Evolutionary conservation across 2,797 vertebrate genomes (phyloP).

Genomic region (Helarctos malayanus): DNA sequence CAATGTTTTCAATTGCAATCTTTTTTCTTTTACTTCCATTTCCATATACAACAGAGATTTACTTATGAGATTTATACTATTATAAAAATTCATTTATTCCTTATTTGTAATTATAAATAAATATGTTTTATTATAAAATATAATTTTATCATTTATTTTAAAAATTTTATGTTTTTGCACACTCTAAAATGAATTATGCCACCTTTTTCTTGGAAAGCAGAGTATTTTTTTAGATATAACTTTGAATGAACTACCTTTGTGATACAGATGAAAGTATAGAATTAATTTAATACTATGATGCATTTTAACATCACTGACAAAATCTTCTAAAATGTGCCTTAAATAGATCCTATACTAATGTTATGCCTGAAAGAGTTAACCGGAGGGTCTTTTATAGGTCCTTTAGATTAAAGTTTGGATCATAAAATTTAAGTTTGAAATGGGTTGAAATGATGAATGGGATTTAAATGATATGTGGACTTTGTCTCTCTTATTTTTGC

Average conservation of each 20-base stretch:
- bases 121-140: neutral
- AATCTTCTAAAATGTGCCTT: neutral
- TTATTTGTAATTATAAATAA: neutral
- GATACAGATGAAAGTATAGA: neutral
- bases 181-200: neutral
- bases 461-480: neutral
- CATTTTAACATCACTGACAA: neutral
- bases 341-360: neutral
- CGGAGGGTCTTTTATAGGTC: neutral
- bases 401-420: neutral
- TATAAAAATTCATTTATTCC: neutral
- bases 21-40: neutral
- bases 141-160: neutral
- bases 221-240: neutral
- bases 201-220: neutral
- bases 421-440: neutral
- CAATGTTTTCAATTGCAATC: neutral
- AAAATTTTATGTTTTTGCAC: neutral
- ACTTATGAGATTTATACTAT: neutral
- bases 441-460: neutral
- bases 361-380: neutral
- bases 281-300: neutral
- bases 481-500: neutral
- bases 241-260: neutral
- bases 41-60: neutral